These are phyloP conservation scores for Aeoliscus strigatus DNA, from an alignment of 2,797 vertebrate species.

Conservation along the genomic window DNA sequence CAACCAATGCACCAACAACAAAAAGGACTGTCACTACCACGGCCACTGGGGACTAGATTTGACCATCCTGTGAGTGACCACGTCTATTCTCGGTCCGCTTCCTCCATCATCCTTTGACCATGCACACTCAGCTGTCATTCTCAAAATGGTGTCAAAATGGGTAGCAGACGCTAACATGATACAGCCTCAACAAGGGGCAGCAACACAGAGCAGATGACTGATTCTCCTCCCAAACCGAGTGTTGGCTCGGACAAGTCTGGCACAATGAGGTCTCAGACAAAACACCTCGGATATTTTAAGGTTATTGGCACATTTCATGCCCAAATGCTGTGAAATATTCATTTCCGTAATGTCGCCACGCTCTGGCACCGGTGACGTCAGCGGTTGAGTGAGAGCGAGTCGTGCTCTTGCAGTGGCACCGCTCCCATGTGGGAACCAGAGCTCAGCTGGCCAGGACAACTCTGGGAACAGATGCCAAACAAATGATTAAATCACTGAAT, in stretches of 20 bases:
- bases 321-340: conserved; percentile 31
- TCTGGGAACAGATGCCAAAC: conserved; percentile 12
- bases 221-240: neutral
- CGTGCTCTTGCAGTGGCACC: conserved; percentile 4
- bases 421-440: conserved; percentile 20
- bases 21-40: conserved; percentile 10
- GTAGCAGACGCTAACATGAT: conserved; percentile 27
- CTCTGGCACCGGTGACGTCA: conserved; percentile 11
- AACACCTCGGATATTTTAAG: neutral
- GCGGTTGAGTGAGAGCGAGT: neutral
- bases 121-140: conserved; percentile 64
- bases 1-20: too few species aligned
- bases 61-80: conserved; percentile 24
- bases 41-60: conserved; percentile 23
- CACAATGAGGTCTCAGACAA: too few species aligned
- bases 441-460: conserved; percentile 23
- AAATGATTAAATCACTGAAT: conserved; percentile 18
- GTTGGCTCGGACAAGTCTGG: neutral
- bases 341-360: conserved; percentile 43
- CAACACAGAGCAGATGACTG: neutral
- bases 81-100: conserved; percentile 62
- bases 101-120: conserved; percentile 44
- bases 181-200: conserved; percentile 4
- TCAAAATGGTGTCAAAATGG: conserved; percentile 53
- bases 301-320: neutral